Percentiles rank a stretch among this genome's conserved stretches.
Evolutionary conservation across 1,140 invertebrate species (phyloP).

Genomic region (Scylla paramamosain): DNA sequence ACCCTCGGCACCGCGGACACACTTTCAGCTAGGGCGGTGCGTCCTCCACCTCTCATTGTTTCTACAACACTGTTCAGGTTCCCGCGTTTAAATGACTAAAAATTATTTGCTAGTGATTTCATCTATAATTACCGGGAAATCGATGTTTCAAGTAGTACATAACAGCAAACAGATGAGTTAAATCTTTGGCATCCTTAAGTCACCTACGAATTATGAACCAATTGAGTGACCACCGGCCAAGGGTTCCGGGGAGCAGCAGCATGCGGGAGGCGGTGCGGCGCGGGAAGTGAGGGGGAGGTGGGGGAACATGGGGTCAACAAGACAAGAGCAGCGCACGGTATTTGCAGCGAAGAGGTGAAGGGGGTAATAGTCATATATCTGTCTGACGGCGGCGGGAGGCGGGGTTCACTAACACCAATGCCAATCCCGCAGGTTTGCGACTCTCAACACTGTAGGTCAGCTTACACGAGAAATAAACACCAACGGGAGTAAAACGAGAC

Average conservation of each 20-base stretch:
- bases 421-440: neutral
- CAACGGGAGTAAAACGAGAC: neutral
- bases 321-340: too few relatives aligned
- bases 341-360: neutral
- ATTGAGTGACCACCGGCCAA: neutral
- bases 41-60: too few relatives aligned
- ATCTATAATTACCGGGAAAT: too few relatives aligned
- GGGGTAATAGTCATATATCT: neutral
- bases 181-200: neutral
- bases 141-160: neutral
- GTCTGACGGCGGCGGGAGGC: too few relatives aligned
- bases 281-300: too few relatives aligned
- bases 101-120: too few relatives aligned
- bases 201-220: neutral
- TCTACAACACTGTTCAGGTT: too few relatives aligned
- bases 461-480: neutral
- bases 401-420: neutral
- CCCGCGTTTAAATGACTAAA: too few relatives aligned
- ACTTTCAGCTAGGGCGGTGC: too few relatives aligned
- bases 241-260: neutral
- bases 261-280: neutral
- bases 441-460: neutral
- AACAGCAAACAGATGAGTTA: neutral
- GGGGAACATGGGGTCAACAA: neutral
- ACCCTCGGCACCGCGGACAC: too few relatives aligned